Evolutionary conservation across 2,797 vertebrate species (phyloP).

Genomic region (Myotis myotis): DNA sequence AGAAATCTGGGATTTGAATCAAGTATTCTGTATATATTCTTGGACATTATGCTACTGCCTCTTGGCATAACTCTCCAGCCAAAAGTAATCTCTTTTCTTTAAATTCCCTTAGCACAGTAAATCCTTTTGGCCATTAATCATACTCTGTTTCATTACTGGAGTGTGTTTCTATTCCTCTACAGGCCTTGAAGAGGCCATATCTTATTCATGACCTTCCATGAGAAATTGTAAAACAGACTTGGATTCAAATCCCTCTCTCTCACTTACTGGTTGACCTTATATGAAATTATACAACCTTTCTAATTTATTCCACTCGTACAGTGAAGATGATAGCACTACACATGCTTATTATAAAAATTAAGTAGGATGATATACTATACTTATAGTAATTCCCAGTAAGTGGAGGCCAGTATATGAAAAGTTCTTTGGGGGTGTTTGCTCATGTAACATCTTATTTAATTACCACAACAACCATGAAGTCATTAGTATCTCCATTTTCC

Average conservation of each 20-base stretch:
- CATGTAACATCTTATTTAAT: constrained; percentile 1
- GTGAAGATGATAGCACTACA: not conserved
- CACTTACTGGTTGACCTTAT: not conserved
- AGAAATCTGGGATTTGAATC: constrained; percentile 22
- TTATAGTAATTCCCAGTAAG: not conserved
- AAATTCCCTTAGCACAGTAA: constrained; percentile 27
- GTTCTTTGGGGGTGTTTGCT: not conserved
- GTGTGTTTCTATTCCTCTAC: not conserved
- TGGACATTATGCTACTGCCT: not conserved
- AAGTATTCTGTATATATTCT: constrained; percentile 1
- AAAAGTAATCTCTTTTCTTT: constrained; percentile 43
- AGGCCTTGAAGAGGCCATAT: not conserved
- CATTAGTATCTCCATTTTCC: not conserved
- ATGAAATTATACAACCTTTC: not conserved
- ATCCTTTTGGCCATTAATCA: not conserved
- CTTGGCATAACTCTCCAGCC: not conserved
- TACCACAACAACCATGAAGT: not conserved
- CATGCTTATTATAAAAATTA: not conserved
- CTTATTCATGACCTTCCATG: not conserved
- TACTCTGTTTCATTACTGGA: not conserved
- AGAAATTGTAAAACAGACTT: not conserved
- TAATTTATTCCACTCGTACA: not conserved
- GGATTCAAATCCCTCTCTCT: not conserved
- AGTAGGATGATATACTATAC: not conserved
- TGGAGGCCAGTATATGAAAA: not conserved